Evolutionary conservation across 2,797 vertebrate species (phyloP), one percentile per base, ranked within the genome.

Genomic region (Pampus argenteus): DNA sequence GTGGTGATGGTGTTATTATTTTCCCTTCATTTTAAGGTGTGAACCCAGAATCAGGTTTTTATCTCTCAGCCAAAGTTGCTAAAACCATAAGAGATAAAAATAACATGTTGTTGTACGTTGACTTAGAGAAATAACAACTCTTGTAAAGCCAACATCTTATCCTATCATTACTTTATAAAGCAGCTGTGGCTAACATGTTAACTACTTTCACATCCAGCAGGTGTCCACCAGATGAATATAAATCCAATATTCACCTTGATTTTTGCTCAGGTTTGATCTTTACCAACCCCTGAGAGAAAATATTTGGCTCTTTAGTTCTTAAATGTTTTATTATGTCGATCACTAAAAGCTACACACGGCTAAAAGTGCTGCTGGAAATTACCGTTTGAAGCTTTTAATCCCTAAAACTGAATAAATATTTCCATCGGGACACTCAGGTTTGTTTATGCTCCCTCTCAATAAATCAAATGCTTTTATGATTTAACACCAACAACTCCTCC

Each of bases 401-500:
- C 22, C 38, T 47, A 40, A 48, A 23, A 42, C 22, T 5, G 23
- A 44, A 59, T 36, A 22, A 25, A 29, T 4, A 7, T 61, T 45
- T 63, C 6, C 4, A 22, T 3, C 49, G 22, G 9, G 40, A 52
- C 9, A 29, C 5, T 31, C 4, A 23, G 25, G 10, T 56, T 70
- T 42, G 20, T 56, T 44, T 48, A 10, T 28, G 38, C 55, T 38
- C 55, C 17, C 8, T 20, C 14, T 28, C 42, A 45, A 44, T 22
- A 63, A 50, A 57, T 36, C 26, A 42, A 49, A 71, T 23, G 6
- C 45, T 58, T 10, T 5, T 5, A 18, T 58, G 31, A 25, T 55
- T 65, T 20, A 42, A 52, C 36, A 18, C 4, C 34, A 63, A 2
- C 68, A 55, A 18, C 56, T 68, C 15, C 58, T 64, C 69, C 69